A percentile compares a stretch with the other conserved stretches of the same genome.
Evolutionary conservation across 2,888 invertebrate species (phyloP).

Genomic region (Baccha elongata): DNA sequence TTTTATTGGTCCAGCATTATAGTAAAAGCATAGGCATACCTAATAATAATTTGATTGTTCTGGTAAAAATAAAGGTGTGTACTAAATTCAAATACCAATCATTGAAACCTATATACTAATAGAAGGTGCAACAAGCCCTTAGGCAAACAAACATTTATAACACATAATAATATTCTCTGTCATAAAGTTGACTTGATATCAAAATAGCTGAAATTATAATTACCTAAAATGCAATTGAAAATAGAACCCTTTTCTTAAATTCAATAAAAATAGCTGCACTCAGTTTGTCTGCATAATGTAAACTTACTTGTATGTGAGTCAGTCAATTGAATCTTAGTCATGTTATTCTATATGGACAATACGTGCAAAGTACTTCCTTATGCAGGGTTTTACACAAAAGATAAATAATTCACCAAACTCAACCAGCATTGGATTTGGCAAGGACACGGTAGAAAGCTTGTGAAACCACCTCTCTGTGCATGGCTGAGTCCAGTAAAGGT

Average conservation of each 20-base stretch:
- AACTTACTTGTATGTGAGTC: constrained; percentile 5
- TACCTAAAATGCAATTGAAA: too few relatives aligned
- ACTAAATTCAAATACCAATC: too few relatives aligned
- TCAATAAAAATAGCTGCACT: background rate
- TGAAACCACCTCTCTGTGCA: constrained; percentile 31
- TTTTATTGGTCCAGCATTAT: too few relatives aligned
- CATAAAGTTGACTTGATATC: too few relatives aligned
- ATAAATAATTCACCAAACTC: constrained; percentile 67
- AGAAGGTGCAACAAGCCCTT: too few relatives aligned
- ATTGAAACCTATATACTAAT: too few relatives aligned
- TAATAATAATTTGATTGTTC: too few relatives aligned
- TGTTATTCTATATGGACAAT: constrained; percentile 52
- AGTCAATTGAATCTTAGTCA: constrained; percentile 67
- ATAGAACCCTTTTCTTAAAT: background rate
- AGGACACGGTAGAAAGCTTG: constrained; percentile 4
- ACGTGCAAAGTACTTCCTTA: constrained; percentile 40
- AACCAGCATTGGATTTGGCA: constrained; percentile 43
- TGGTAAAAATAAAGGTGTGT: too few relatives aligned
- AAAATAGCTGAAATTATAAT: too few relatives aligned
- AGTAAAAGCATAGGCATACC: too few relatives aligned
- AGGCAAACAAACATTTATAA: too few relatives aligned
- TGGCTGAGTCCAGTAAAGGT: constrained; percentile 8
- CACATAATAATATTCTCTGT: too few relatives aligned
- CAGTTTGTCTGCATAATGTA: background rate
- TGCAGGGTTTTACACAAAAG: constrained; percentile 35